A percentile compares a stretch with the other conserved stretches of the same genome.
phyloP scores from a whole-genome alignment of 2,797 vertebrate genomes.

The Onychomys leucogaster region DNA sequence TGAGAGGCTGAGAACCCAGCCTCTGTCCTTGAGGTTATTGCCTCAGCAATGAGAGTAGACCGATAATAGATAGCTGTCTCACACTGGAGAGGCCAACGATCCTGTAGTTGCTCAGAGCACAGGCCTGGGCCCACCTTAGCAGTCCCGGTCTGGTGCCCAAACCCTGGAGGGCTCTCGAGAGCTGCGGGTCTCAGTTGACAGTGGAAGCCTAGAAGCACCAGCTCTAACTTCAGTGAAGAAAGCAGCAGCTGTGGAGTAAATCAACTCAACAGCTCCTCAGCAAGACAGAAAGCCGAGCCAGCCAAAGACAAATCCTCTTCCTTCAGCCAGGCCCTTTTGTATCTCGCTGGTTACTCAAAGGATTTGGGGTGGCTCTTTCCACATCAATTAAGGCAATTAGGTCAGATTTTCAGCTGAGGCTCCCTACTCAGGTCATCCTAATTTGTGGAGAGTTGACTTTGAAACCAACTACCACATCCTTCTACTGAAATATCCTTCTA shows the following conservation, averaged over 20 bases:
- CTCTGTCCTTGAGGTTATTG: too few relatives aligned
- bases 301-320: background rate
- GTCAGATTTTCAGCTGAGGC: too few relatives aligned
- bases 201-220: background rate
- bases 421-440: background rate
- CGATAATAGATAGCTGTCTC: background rate
- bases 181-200: background rate
- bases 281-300: background rate
- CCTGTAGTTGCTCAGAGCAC: background rate
- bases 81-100: background rate
- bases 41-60: background rate
- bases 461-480: background rate
- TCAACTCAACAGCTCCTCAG: background rate
- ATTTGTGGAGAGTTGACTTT: background rate
- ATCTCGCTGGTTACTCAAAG: background rate
- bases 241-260: background rate
- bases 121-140: background rate
- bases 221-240: background rate
- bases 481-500: background rate
- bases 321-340: background rate
- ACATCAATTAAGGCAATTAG: background rate
- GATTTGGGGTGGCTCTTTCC: background rate
- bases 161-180: background rate
- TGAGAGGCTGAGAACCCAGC: background rate
- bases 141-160: background rate